phyloP scores from a whole-genome alignment of 1,140 invertebrate genomes.

The Eupeodes corollae region DNA sequence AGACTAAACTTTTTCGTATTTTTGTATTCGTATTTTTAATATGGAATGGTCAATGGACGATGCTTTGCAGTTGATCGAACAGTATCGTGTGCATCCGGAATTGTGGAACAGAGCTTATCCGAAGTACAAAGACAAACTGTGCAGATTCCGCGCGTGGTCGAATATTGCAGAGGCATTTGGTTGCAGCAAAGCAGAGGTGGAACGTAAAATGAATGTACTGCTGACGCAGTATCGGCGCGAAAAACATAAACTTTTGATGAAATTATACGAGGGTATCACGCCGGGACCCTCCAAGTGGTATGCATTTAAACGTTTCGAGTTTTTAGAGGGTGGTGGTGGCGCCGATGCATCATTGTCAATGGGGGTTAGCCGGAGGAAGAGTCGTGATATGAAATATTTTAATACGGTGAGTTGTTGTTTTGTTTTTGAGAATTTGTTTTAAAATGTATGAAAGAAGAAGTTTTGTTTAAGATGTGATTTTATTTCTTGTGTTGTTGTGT shows the following conservation, averaged over 20 bases:
- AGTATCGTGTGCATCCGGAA: conserved; percentile 39
- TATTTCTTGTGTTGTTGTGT: too few relatives aligned
- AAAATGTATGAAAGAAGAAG: not conserved
- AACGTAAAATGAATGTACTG: conserved; percentile 42
- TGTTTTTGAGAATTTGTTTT: not conserved
- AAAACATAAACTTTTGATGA: conserved; percentile 39
- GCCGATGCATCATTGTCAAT: conserved; percentile 13
- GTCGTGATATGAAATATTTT: conserved; percentile 36
- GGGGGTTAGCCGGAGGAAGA: conserved; percentile 14
- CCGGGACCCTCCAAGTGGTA: conserved; percentile 37
- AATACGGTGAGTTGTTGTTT: conserved; percentile 27
- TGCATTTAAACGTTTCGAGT: conserved; percentile 34
- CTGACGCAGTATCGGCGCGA: conserved; percentile 41
- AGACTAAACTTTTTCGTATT: too few relatives aligned
- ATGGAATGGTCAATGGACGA: conserved; percentile 42
- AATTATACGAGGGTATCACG: conserved; percentile 34
- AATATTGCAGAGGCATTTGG: conserved; percentile 39
- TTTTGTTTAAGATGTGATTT: not conserved
- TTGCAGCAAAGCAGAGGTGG: conserved; percentile 40
- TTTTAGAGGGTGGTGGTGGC: conserved; percentile 33
- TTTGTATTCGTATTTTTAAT: conserved; percentile 11
- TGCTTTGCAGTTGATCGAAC: conserved; percentile 38
- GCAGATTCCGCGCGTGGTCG: conserved; percentile 38
- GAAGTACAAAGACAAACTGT: conserved; percentile 39
- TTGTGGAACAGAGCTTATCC: conserved; percentile 41